Evolutionary conservation across 2,113 vertebrate genomes (phyloP).

Genomic region (Balaenoptera acutorostrata): DNA sequence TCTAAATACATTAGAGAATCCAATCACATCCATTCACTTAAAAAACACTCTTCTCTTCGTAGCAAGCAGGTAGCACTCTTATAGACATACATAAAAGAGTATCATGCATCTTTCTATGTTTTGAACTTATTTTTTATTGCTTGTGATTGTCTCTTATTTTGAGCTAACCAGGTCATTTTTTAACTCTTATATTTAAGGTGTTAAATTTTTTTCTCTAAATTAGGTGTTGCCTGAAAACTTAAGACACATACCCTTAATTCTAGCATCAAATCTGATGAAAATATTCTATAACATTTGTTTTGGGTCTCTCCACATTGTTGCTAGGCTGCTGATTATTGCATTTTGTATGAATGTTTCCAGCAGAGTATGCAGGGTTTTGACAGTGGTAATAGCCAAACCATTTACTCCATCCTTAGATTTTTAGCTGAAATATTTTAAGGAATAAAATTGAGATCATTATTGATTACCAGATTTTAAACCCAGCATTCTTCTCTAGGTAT

Average conservation of each 20-base stretch:
- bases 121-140: conserved; percentile 13
- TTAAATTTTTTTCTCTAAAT: neutral
- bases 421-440: conserved; percentile 40
- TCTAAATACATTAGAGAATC: neutral
- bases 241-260: neutral
- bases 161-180: neutral
- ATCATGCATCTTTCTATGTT: neutral
- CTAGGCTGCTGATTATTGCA: neutral
- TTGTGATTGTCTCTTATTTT: neutral
- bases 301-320: neutral
- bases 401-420: neutral
- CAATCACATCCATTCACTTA: neutral
- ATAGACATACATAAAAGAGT: neutral
- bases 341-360: neutral
- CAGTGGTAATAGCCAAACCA: neutral
- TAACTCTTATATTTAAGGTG: neutral
- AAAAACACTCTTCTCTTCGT: neutral
- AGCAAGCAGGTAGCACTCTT: neutral
- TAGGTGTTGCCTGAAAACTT: conserved; percentile 9
- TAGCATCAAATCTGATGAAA: conserved; percentile 16
- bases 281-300: neutral
- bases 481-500: neutral
- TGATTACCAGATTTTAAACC: neutral
- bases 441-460: conserved; percentile 52
- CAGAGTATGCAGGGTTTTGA: neutral